These are phyloP conservation scores for Theretra japonica DNA, from an alignment of 2,888 invertebrate species.

Conservation along the genomic window DNA sequence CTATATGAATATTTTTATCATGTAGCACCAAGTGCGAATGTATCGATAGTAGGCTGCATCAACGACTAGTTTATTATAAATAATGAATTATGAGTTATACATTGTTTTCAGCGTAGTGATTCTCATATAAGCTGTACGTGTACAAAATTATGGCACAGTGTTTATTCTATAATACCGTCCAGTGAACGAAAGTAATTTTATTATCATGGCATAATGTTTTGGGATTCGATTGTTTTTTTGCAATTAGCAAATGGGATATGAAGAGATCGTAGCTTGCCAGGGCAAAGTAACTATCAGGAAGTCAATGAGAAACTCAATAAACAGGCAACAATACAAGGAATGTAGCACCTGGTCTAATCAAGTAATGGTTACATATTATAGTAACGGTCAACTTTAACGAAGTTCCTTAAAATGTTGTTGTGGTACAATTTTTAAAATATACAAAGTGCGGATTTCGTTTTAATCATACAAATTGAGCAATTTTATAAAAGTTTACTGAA, in stretches of 20 bases:
- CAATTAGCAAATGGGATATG: slow-evolving; percentile 18
- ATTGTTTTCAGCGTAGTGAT: slow-evolving; percentile 58
- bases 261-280: slow-evolving; percentile 15
- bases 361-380: slow-evolving; percentile 30
- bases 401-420: slow-evolving; percentile 72
- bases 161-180: slow-evolving; percentile 79
- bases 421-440: slow-evolving; percentile 64
- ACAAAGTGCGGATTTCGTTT: slow-evolving; percentile 43
- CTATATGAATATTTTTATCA: slow-evolving; percentile 55
- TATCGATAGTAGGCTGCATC: slow-evolving; percentile 68
- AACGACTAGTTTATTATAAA: slow-evolving; percentile 60
- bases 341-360: slow-evolving; percentile 39
- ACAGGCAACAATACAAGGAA: slow-evolving; percentile 31
- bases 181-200: slow-evolving; percentile 67
- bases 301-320: neutral
- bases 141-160: slow-evolving; percentile 64
- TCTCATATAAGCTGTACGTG: slow-evolving; percentile 58
- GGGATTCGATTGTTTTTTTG: slow-evolving; percentile 29
- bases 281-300: neutral
- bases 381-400: slow-evolving; percentile 47
- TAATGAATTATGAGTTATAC: slow-evolving; percentile 57
- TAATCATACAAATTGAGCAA: slow-evolving; percentile 24
- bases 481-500: slow-evolving; percentile 24
- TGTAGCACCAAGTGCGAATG: slow-evolving; percentile 79
- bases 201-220: slow-evolving; percentile 33